Percentiles rank a stretch among this genome's conserved stretches.
Conservation (phyloP, 2,797 vertebrate species). For the Ataeniobius toweri region DNA sequence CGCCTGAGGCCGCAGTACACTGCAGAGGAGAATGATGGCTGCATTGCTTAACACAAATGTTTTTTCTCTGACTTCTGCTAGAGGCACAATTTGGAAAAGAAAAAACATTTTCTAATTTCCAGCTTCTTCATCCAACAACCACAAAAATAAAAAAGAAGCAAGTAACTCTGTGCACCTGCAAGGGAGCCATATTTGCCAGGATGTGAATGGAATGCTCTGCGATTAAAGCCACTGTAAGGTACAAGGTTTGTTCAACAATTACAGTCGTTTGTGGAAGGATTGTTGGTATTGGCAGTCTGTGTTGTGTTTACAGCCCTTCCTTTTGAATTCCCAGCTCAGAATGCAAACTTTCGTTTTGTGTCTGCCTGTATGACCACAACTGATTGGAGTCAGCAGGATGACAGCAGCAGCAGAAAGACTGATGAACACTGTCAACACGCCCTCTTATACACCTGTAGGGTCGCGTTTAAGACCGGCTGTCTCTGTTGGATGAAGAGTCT, state of each 20-base stretch:
- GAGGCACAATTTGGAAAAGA: neutral
- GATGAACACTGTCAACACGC: constrained; percentile 22
- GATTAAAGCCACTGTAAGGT: neutral
- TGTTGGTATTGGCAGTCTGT: constrained; percentile 20
- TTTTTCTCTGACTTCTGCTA: constrained; percentile 25
- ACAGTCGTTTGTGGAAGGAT: neutral
- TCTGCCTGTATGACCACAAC: neutral
- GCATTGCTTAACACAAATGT: constrained; percentile 42
- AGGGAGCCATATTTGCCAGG: neutral
- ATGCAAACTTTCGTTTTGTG: constrained; percentile 15
- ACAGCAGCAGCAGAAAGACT: constrained; percentile 29
- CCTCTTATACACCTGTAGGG: neutral
- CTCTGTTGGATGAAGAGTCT: neutral
- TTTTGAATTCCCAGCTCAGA: constrained; percentile 13
- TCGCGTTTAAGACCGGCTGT: neutral
- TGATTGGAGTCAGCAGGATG: constrained; percentile 12
- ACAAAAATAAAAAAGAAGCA: neutral
- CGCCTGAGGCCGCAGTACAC: constrained; percentile 27
- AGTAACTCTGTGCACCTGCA: neutral
- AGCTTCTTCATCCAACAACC: neutral
- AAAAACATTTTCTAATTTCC: neutral
- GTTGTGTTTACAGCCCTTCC: constrained; percentile 7
- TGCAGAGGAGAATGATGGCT: neutral
- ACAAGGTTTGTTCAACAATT: neutral
- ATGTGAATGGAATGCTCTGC: neutral